phyloP scores from a whole-genome alignment of 1,140 invertebrate species.

The Euura saliciscinereae region DNA sequence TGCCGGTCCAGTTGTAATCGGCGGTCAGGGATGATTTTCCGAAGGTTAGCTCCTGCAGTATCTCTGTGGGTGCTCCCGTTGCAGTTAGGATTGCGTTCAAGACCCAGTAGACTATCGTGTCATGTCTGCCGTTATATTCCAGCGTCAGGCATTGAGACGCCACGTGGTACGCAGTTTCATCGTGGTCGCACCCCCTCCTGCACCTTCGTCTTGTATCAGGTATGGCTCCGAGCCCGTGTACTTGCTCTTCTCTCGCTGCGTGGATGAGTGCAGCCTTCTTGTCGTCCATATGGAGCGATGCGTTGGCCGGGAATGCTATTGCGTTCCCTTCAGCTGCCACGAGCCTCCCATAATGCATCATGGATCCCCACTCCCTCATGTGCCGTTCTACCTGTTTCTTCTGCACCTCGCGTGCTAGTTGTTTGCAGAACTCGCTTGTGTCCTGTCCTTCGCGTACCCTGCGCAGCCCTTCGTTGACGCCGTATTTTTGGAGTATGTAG shows the following conservation, averaged over 20 bases:
- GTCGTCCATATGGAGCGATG: not conserved
- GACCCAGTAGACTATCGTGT: slow-evolving; percentile 10
- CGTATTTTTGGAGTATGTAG: not conserved
- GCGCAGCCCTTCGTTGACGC: not conserved
- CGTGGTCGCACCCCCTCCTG: slow-evolving; percentile 9
- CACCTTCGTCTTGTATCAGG: slow-evolving; percentile 4
- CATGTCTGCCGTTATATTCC: slow-evolving; percentile 9
- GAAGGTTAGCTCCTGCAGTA: not conserved
- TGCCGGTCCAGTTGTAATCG: not conserved
- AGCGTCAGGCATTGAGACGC: not conserved
- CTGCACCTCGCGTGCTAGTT: too few relatives aligned
- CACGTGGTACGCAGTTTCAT: slow-evolving; percentile 23
- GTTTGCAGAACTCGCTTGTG: too few relatives aligned
- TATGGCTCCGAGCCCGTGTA: slow-evolving; percentile 4
- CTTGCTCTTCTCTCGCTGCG: slow-evolving; percentile 20
- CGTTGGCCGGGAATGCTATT: slow-evolving; percentile 16
- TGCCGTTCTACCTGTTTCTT: not conserved
- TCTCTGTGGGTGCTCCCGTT: not conserved
- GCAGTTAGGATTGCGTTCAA: slow-evolving; percentile 4
- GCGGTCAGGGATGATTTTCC: not conserved
- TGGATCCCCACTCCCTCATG: slow-evolving; percentile 1
- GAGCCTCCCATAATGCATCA: slow-evolving; percentile 14
- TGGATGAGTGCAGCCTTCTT: slow-evolving; percentile 12
- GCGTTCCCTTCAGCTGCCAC: not conserved
- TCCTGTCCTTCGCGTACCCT: too few relatives aligned